A percentile compares a stretch with the other conserved stretches of the same genome.
phyloP scores from a whole-genome alignment of 2,113 vertebrate species.

The Gadus macrocephalus region DNA sequence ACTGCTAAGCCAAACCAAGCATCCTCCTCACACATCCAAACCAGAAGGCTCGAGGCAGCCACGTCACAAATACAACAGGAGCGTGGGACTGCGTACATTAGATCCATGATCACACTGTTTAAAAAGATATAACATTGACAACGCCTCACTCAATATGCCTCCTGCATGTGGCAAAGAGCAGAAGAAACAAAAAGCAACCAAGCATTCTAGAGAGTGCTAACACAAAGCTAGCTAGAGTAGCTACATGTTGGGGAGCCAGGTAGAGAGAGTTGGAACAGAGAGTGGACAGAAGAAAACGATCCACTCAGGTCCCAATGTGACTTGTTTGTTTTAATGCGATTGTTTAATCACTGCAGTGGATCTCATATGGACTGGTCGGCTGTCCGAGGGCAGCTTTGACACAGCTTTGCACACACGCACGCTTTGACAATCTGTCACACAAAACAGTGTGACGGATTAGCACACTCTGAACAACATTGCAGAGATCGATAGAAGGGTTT shows the following conservation, averaged over 20 bases:
- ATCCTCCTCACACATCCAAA: slow-evolving; percentile 21
- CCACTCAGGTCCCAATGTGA: slow-evolving; percentile 14
- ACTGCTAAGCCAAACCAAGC: slow-evolving; percentile 38
- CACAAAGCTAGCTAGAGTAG: not conserved
- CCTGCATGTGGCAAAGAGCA: no score
- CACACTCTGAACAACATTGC: slow-evolving; percentile 14
- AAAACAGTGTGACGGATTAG: slow-evolving; percentile 3
- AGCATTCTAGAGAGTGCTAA: not conserved
- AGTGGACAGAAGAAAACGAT: not conserved
- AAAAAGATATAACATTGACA: not conserved
- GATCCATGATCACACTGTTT: not conserved
- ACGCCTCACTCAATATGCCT: no score
- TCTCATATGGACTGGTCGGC: slow-evolving; percentile 41
- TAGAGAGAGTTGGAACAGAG: no score
- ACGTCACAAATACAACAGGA: no score
- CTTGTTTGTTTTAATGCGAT: slow-evolving; percentile 27
- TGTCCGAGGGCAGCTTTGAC: slow-evolving; percentile 48
- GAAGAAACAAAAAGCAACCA: no score
- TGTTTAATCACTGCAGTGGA: slow-evolving; percentile 45
- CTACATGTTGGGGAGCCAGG: not conserved
- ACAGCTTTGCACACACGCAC: slow-evolving; percentile 20
- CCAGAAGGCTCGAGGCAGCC: no score
- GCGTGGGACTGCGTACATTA: not conserved
- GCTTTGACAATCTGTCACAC: slow-evolving; percentile 21
- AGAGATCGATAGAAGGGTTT: slow-evolving; percentile 2